Conservation (phyloP, 1,140 invertebrate genomes). For the Lordiphosa clarofinis region DNA sequence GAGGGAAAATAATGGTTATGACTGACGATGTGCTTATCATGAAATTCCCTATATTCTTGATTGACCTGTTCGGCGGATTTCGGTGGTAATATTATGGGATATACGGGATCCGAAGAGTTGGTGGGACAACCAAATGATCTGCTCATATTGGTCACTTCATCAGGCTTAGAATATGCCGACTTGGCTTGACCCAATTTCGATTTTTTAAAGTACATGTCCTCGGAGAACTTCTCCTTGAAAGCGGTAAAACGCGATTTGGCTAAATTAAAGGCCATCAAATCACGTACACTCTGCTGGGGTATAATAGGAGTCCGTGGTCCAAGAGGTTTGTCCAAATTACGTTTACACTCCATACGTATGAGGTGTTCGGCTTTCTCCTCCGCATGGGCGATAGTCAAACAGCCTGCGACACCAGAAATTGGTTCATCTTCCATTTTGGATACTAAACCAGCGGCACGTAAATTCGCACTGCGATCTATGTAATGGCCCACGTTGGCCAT, state of each 20-base stretch:
- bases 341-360: conserved; percentile 27
- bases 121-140: conserved; percentile 45
- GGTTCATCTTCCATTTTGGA: background rate
- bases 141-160: conserved; percentile 49
- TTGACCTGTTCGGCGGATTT: conserved; percentile 53
- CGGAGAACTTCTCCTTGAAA: conserved; percentile 65
- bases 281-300: conserved; percentile 10
- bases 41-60: conserved; percentile 39
- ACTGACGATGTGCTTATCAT: conserved; percentile 60
- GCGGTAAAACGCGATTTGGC: conserved; percentile 55
- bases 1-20: conserved; percentile 68
- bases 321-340: background rate
- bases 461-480: conserved; percentile 33
- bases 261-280: conserved; percentile 42
- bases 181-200: conserved; percentile 37
- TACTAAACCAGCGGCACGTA: conserved; percentile 31
- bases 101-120: conserved; percentile 4
- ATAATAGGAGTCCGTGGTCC: conserved; percentile 23
- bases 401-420: background rate
- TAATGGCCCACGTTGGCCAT: conserved; percentile 41
- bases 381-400: conserved; percentile 19
- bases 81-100: conserved; percentile 33
- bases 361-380: conserved; percentile 48
- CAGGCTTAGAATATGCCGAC: conserved; percentile 48
- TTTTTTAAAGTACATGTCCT: conserved; percentile 59